Conservation (phyloP, 2,113 vertebrate genomes). For the Ochotona curzoniae region DNA sequence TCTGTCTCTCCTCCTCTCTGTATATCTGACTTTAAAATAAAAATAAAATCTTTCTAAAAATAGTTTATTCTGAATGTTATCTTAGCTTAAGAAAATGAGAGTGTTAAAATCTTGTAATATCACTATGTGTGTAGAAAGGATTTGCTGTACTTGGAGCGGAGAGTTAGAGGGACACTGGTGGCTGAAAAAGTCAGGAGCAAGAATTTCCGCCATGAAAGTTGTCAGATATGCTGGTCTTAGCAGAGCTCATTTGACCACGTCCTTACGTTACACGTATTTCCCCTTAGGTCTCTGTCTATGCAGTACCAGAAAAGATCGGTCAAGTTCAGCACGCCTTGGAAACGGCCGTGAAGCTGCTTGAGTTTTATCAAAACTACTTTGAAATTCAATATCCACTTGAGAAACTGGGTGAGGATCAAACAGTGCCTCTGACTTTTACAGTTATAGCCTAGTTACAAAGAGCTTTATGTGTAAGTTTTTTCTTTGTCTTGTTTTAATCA, state of each 20-base stretch:
- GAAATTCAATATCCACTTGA: conserved; percentile 91
- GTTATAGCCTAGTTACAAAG: neutral
- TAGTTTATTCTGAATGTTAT: conserved; percentile 35
- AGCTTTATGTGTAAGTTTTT: neutral
- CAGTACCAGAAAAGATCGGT: conserved; percentile 90
- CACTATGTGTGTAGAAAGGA: neutral
- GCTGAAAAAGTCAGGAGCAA: neutral
- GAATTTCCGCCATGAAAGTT: conserved; percentile 27
- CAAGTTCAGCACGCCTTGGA: conserved; percentile 91
- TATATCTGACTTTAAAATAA: too few relatives aligned
- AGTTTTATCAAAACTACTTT: conserved; percentile 94
- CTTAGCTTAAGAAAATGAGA: neutral
- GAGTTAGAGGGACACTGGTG: too few relatives aligned
- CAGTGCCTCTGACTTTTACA: neutral
- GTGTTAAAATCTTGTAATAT: neutral
- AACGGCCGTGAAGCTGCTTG: conserved; percentile 89
- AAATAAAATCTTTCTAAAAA: neutral
- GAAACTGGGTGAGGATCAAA: conserved; percentile 92
- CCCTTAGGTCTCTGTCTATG: conserved; percentile 93
- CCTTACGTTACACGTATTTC: conserved; percentile 16
- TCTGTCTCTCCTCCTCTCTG: too few relatives aligned
- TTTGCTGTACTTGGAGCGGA: neutral
- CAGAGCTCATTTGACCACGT: neutral
- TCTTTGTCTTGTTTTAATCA: conserved; percentile 32
- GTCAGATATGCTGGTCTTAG: neutral